Evolutionary conservation across 2,888 invertebrate species (phyloP).

Genomic region (Didymodactylos carnosus): DNA sequence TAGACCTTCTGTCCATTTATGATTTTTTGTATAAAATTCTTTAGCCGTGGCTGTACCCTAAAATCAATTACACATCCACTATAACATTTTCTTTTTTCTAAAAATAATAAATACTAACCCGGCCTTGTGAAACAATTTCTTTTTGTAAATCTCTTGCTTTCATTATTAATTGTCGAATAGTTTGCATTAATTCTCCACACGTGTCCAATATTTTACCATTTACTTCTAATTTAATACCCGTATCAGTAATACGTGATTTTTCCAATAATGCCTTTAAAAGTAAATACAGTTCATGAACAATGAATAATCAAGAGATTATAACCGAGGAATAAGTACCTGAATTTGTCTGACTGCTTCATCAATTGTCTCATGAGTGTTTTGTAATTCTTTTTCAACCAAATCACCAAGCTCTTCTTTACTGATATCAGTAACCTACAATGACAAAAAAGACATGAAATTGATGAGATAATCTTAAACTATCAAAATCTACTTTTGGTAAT

Average conservation of each 20-base stretch:
- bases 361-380: conserved; percentile 74
- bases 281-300: background rate
- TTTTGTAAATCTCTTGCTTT: conserved; percentile 66
- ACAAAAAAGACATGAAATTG: too few species aligned
- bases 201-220: conserved; percentile 87
- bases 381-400: conserved; percentile 67
- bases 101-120: too few species aligned
- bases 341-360: conserved; percentile 74
- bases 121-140: conserved; percentile 70
- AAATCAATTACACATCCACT: conserved; percentile 15
- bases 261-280: conserved; percentile 32
- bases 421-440: conserved; percentile 26
- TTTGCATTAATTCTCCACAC: conserved; percentile 77
- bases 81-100: too few species aligned
- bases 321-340: conserved; percentile 41
- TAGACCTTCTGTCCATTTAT: conserved; percentile 94
- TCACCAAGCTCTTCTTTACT: conserved; percentile 45
- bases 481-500: background rate
- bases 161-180: conserved; percentile 63
- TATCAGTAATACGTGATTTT: conserved; percentile 45
- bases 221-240: conserved; percentile 81
- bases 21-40: conserved; percentile 92
- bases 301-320: background rate
- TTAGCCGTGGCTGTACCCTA: conserved; percentile 59
- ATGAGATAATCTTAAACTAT: too few species aligned